Conservation (phyloP, 2,888 invertebrate genomes). For the Limnephilus marmoratus region DNA sequence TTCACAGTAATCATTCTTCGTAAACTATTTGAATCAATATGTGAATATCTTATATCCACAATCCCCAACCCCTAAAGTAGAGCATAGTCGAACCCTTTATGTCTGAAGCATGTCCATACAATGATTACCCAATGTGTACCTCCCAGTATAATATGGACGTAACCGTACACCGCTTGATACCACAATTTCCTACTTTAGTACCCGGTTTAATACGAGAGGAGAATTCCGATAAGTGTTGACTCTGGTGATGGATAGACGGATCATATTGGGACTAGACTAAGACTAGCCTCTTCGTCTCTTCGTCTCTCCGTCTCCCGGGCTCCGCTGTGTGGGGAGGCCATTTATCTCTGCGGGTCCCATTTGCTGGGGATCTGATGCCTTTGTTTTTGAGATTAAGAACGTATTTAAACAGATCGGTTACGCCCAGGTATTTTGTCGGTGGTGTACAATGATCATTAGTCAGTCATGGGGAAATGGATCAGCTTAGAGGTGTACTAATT, state of each 20-base stretch:
- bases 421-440: neutral
- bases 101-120: neutral
- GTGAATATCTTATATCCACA: neutral
- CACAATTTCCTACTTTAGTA: conserved; percentile 35
- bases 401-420: conserved; percentile 34
- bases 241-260: conserved; percentile 59
- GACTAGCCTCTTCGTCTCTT: conserved; percentile 11
- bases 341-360: conserved; percentile 56
- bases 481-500: neutral
- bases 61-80: neutral
- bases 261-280: conserved; percentile 52
- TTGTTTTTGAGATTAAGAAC: conserved; percentile 47
- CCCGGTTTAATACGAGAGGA: conserved; percentile 23
- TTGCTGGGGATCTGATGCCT: conserved; percentile 40
- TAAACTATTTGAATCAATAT: no score
- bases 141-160: neutral
- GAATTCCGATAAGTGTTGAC: conserved; percentile 52
- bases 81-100: neutral
- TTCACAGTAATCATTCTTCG: no score
- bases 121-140: neutral
- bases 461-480: neutral
- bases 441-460: conserved; percentile 25
- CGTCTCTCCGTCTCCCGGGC: neutral
- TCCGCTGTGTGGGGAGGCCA: conserved; percentile 27
- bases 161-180: conserved; percentile 11